These are phyloP conservation scores for Brachionus rubens DNA, from an alignment of 1,140 invertebrate species.

Conservation along the genomic window DNA sequence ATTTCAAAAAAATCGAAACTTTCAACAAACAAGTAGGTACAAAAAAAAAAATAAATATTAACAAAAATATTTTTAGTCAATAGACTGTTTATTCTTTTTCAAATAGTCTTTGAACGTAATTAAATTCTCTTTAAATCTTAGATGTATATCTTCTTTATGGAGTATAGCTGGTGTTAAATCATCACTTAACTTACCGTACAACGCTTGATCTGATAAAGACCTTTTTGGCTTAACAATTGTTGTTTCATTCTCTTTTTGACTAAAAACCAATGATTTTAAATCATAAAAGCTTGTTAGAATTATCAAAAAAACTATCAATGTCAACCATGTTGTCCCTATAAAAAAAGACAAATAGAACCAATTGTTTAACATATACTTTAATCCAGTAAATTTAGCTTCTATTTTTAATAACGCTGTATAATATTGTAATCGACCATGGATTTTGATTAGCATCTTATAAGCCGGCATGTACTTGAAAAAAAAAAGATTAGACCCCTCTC, in stretches of 20 bases:
- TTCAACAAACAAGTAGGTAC: no score
- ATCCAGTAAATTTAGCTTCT: constrained; percentile 36
- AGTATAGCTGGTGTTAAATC: no score
- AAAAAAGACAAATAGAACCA: constrained; percentile 30
- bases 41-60: no score
- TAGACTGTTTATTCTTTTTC: background rate
- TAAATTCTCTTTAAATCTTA: constrained; percentile 36
- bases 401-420: constrained; percentile 9
- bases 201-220: background rate
- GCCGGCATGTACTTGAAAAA: constrained; percentile 29
- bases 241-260: background rate
- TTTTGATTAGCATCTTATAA: constrained; percentile 39
- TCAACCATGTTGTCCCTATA: background rate
- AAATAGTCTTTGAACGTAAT: constrained; percentile 9
- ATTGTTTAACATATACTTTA: constrained; percentile 14
- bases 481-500: background rate
- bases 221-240: background rate
- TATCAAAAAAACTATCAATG: background rate
- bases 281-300: constrained; percentile 2
- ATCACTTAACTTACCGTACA: no score
- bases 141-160: constrained; percentile 9
- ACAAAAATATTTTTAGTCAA: no score
- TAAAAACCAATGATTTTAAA: background rate
- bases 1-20: no score
- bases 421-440: constrained; percentile 3